Evolutionary conservation across 2,888 invertebrate species (phyloP), one percentile per base, ranked within the genome.

Genomic region (Orchestes rusci): DNA sequence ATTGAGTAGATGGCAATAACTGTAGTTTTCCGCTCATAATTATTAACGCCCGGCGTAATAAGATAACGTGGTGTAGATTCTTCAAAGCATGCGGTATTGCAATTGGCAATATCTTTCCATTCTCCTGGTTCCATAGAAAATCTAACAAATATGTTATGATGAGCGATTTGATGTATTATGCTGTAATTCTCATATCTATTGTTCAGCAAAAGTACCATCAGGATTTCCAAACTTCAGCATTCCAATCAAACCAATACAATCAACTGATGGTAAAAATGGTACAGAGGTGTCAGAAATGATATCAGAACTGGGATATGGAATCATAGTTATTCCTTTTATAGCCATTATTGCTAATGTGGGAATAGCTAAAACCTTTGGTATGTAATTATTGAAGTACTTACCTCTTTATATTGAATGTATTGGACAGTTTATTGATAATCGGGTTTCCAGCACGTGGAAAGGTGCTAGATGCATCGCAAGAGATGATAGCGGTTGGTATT

Each of bases 351-450:
- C 83, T 38, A 83, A 85, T 54, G 80, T 88, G 29, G 87, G 88
- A 2, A 87, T 89, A 51, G 86, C 85, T n/a, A 88, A 87, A 68
- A 81, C 85, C 42, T 88, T 88, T 66, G 77, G 87, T 86, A 70
- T 38, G 41, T 15, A 18, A 20, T 28, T 20, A 40, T 15, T 3
- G 37, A 23, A 17, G n/a, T 27, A 12, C 4, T 43, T 23, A 23
- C 23, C 7, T 3, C 28, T 20, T 28, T 28, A 30, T 30, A 28
- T 10, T 23, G 27, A 23, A 23, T 23, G 10, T 8, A 23, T 10
- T 23, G 27, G 10, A 23, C 27, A 8, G 27, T 8, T 23, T 23
- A 23, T 23, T 7, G 15, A 31, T 12, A 12, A 15, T 31, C 8
- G 8, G 8, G n/a, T n/a, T 55, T 61, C 43, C 67, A 82, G 82